Evolutionary conservation across 2,113 vertebrate genomes (phyloP).

Genomic region (Marmota flaviventris): DNA sequence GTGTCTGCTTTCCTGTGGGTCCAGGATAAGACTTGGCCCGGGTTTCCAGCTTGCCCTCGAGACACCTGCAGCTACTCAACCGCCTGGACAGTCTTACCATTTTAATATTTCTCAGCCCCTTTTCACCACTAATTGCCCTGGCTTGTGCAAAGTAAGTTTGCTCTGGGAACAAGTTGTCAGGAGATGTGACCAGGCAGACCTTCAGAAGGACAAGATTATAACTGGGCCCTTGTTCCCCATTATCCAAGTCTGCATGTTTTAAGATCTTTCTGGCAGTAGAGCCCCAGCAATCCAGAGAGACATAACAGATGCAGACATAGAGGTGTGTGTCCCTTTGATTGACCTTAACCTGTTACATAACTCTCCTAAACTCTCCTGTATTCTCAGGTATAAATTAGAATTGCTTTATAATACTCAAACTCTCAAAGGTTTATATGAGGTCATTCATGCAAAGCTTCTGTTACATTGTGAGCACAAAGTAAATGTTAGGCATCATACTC

Average conservation of each 20-base stretch:
- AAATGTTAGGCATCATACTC: neutral
- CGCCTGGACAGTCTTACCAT: fast-evolving
- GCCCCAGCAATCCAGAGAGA: neutral
- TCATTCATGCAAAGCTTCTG: neutral
- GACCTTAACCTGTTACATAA: neutral
- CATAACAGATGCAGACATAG: neutral
- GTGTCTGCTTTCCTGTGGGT: neutral
- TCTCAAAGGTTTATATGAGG: neutral
- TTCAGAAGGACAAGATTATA: neutral
- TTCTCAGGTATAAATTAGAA: neutral
- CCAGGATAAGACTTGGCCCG: neutral
- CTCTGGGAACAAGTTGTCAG: neutral
- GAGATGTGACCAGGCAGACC: neutral
- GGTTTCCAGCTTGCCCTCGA: neutral
- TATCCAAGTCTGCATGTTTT: neutral
- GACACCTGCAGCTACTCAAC: neutral
- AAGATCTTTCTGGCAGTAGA: neutral
- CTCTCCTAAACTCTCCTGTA: neutral
- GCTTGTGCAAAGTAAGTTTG: neutral
- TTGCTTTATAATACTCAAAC: neutral
- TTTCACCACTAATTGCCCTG: neutral
- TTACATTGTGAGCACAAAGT: neutral
- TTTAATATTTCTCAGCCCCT: neutral
- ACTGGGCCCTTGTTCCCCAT: neutral
- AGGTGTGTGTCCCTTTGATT: neutral